Evolutionary conservation across 2,113 vertebrate genomes (phyloP), one percentile per base, ranked within the genome.

Genomic region (Glaucidium brasilianum): DNA sequence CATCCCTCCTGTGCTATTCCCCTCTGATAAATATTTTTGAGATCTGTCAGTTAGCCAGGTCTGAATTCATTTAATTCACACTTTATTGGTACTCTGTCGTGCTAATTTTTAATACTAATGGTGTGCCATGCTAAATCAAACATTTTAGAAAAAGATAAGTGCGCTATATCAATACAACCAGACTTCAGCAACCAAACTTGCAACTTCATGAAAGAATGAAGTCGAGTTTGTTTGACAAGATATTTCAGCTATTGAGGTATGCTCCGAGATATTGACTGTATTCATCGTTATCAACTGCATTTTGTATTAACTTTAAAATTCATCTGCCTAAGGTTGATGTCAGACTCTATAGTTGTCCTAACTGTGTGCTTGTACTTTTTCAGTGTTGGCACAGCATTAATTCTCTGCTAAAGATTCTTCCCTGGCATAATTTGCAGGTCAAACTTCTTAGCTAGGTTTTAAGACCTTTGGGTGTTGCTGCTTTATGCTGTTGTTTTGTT

Each of bases 221-320:
- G 67, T 79, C 32, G 21, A 32, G 43, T 77, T 80, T 80, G 13
- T 75, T 90, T 95, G 84, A 79, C 35, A 56, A 52, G 77, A 41
- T 76, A 62, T 90, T 93, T 90, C 55, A 94, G 62, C 6, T 1
- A 71, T 9, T 79, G 81, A 95, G 76, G 15, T 53, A 50, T 25
- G 27, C n/a, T 72, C 53, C 79, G 55, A 74, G 6, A 16, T 86
- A 92, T 76, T 76, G 85, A 62, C 37, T 2, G 1, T 69, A 50
- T 78, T 88, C 2, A 64, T 93, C 73, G 87, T 81, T 84, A 89
- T 78, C 68, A 89, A 4, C 7, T 89, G 41, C 7, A n/a, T 94
- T 92, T 80, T 87, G 21, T 91, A 52, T 87, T 89, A 91, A 67
- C 72, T 89, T 96, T 55, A 47, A 26, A 30, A 68, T 91, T 86